Evolutionary conservation across 2,797 vertebrate species (phyloP), one percentile per base, ranked within the genome.

Genomic region (Gobionotothen gibberifrons): DNA sequence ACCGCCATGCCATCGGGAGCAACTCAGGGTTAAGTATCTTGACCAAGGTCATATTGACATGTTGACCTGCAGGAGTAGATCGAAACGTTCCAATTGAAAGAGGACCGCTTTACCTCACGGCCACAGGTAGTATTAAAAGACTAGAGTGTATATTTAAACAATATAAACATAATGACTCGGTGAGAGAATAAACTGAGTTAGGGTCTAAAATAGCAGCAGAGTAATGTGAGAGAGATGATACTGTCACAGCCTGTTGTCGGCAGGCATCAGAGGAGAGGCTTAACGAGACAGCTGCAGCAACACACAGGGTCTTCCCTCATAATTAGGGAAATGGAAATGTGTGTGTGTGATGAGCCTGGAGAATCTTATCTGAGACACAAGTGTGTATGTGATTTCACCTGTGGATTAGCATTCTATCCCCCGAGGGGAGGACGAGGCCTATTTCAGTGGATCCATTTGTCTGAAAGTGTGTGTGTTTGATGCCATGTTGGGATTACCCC

Each of bases 231-330:
- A 55, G 17, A 59, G 12, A 44, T 51, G 44, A 22, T 32, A 29
- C 54, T 66, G 53, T 60, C 57, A 47, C 43, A 53, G 54, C 62
- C 72, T 69, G 57, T 66, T 80, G 83, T 75, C 63, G 74, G 59
- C 15, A 64, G 36, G n/a, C 74, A 76, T 74, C 68, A 72, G 53
- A 21, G 49, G 57, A 69, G 44, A 9, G 64, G 57, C 71, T 74
- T 10, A 69, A 66, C 39, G 2, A 29, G 58, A 79, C 84, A 88
- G 82, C 87, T 86, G 87, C 55, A 54, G 52, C 56, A 64, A 81
- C 79, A 81, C 32, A 9, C 42, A 13, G 43, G 73, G 69, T 78
- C 49, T 83, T 63, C 64, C 71, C 81, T 80, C 56, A 70, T 72
- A 63, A 62, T 42, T 26, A n/a, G 59, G 58, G 57, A 76, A 78